phyloP scores from a whole-genome alignment of 2,888 invertebrate genomes.

The Tachina grossa region DNA sequence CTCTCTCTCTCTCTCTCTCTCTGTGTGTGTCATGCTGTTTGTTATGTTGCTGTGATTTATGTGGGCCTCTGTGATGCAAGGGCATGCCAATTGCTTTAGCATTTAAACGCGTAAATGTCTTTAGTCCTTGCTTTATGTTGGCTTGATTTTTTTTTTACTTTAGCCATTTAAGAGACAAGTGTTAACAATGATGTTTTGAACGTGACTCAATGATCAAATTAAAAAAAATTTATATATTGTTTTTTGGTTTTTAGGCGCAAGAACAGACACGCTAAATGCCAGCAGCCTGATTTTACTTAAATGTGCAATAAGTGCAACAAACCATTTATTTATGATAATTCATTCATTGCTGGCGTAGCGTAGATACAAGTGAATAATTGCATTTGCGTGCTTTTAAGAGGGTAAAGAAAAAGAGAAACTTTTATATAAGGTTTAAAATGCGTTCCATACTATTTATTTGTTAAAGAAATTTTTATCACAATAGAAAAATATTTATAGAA shows the following conservation, averaged over 20 bases:
- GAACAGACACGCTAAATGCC: constrained; percentile 18
- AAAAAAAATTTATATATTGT: not conserved
- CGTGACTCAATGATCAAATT: constrained; percentile 59
- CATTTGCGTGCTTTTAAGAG: constrained; percentile 22
- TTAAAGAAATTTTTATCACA: too few relatives aligned
- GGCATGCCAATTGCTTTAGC: constrained; percentile 40
- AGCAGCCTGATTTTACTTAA: constrained; percentile 52
- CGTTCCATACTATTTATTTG: too few relatives aligned
- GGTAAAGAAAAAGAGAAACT: not conserved
- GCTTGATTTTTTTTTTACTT: constrained; percentile 29
- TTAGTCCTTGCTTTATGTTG: constrained; percentile 27
- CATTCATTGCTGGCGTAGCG: constrained; percentile 2
- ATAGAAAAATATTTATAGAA: too few relatives aligned
- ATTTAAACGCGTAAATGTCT: constrained; percentile 68
- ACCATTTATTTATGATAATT: constrained; percentile 59
- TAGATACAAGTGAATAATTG: constrained; percentile 50
- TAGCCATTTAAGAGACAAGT: constrained; percentile 66
- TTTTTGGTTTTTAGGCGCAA: not conserved
- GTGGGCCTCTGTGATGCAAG: constrained; percentile 45
- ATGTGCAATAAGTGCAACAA: constrained; percentile 61
- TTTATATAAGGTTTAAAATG: not conserved
- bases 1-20: too few relatives aligned
- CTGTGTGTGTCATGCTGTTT: not conserved
- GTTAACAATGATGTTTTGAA: constrained; percentile 70
- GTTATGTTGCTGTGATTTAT: constrained; percentile 66